These are phyloP conservation scores for Silurus asotus DNA, from an alignment of 2,113 vertebrate species.

Conservation along the genomic window DNA sequence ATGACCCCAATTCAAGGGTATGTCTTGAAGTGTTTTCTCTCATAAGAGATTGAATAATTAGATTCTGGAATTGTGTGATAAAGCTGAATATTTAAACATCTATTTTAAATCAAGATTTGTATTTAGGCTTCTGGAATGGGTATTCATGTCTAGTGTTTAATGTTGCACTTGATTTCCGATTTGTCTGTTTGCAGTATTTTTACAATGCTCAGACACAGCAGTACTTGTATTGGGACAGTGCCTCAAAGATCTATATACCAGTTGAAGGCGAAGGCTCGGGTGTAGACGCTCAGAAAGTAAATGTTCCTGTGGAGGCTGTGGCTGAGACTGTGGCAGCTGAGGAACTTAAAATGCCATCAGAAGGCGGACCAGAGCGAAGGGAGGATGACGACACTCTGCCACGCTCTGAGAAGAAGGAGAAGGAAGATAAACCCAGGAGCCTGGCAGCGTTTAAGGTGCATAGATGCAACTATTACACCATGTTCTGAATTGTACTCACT, in stretches of 20 bases:
- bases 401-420: conserved; percentile 67
- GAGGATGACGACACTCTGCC: conserved; percentile 65
- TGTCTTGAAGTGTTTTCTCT: conserved; percentile 48
- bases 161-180: background rate
- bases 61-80: background rate
- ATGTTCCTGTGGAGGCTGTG: background rate
- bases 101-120: background rate
- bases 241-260: conserved; percentile 73
- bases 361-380: conserved; percentile 58
- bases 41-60: too few relatives aligned
- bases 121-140: background rate
- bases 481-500: too few relatives aligned
- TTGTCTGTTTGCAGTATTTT: conserved; percentile 70
- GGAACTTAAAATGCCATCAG: conserved; percentile 10
- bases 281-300: background rate
- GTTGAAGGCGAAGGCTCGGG: conserved; percentile 66
- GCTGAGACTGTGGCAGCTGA: conserved; percentile 31
- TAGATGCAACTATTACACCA: background rate
- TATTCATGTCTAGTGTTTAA: background rate
- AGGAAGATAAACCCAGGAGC: conserved; percentile 75
- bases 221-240: conserved; percentile 78
- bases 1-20: conserved; percentile 90
- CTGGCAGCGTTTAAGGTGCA: conserved; percentile 79
- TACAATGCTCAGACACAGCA: conserved; percentile 79
- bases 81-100: background rate